These are phyloP conservation scores for Engraulis encrasicolus DNA, from an alignment of 2,113 vertebrate species.

Conservation along the genomic window DNA sequence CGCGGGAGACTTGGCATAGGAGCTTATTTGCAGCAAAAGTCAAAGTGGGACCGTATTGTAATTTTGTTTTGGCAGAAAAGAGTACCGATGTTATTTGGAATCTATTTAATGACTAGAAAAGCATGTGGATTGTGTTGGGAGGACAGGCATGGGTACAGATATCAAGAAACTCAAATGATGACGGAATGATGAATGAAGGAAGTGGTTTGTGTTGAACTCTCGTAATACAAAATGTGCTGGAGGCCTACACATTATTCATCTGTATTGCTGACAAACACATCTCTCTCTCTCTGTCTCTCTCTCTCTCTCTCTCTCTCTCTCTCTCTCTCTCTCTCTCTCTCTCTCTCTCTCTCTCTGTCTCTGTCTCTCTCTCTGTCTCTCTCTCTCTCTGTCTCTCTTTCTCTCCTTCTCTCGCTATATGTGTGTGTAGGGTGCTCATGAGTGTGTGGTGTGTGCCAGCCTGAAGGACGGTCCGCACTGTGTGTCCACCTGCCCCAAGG, in stretches of 20 bases:
- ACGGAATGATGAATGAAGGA: no score
- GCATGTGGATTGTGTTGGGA: background rate
- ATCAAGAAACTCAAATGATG: background rate
- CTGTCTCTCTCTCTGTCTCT: background rate
- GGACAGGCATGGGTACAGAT: background rate
- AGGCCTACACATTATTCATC: no score
- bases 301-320: background rate
- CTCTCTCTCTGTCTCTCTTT: background rate
- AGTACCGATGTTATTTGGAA: background rate
- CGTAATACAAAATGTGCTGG: no score
- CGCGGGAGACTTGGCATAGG: background rate
- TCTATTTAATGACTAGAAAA: background rate
- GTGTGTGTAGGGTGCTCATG: conserved; percentile 80
- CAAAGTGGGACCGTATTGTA: no score
- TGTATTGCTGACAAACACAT: no score
- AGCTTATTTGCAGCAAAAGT: no score
- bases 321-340: background rate
- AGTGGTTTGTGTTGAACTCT: no score
- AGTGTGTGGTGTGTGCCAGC: conserved; percentile 80
- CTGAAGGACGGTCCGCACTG: conserved; percentile 88
- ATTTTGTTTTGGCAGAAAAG: no score
- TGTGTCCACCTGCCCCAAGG: conserved; percentile 83
- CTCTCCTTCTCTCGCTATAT: background rate
- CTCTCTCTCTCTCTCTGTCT: background rate
- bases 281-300: background rate